phyloP scores from a whole-genome alignment of 2,888 invertebrate genomes.

The Creontiades dilutus region DNA sequence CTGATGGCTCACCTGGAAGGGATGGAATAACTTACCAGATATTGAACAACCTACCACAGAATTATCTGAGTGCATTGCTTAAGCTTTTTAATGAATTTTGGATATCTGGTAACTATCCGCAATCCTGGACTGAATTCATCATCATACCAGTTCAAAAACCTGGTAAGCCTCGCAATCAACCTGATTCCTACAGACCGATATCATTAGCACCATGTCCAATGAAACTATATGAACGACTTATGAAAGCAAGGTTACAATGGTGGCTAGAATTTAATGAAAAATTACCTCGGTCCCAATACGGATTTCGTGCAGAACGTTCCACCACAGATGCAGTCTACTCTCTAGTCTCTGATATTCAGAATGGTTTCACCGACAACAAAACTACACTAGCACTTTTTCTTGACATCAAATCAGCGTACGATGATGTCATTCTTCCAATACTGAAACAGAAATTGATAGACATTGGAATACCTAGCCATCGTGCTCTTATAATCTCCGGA shows the following conservation, averaged over 20 bases:
- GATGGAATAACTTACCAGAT: conserved; percentile 6
- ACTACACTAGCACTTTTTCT: conserved; percentile 3
- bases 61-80: background rate
- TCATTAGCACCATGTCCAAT: background rate
- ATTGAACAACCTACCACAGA: background rate
- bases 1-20: background rate
- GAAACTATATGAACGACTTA: conserved; percentile 1
- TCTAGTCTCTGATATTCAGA: background rate
- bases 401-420: conserved; percentile 31
- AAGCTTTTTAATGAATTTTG: background rate
- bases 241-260: background rate
- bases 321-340: background rate
- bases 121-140: background rate
- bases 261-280: background rate
- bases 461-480: background rate
- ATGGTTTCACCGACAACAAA: background rate
- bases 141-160: background rate
- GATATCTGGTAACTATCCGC: background rate
- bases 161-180: background rate
- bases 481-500: background rate
- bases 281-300: background rate
- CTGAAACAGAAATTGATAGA: background rate
- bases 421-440: conserved; percentile 10
- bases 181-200: background rate
- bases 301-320: background rate